Evolutionary conservation across 2,888 invertebrate genomes (phyloP).

Genomic region (Cosmia trapezina): DNA sequence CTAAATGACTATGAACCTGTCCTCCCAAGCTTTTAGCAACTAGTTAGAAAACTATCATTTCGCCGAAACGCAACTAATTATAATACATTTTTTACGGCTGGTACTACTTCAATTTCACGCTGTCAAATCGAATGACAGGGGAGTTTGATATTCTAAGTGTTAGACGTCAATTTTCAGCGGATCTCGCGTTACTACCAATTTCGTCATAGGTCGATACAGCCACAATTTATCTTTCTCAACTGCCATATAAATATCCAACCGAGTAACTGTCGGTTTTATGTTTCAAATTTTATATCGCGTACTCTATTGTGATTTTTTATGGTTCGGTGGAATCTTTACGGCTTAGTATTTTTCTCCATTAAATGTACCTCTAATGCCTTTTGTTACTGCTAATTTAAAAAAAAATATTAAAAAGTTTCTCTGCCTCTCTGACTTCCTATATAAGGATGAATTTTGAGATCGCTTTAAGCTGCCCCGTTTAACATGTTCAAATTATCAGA

Average conservation of each 20-base stretch:
- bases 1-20: neutral
- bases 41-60: slow-evolving; percentile 54
- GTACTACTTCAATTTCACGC: slow-evolving; percentile 77
- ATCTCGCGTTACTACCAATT: slow-evolving; percentile 70
- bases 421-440: neutral
- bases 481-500: slow-evolving; percentile 7
- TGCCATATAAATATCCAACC: slow-evolving; percentile 63
- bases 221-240: slow-evolving; percentile 73
- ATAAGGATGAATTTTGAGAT: neutral
- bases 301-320: slow-evolving; percentile 73
- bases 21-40: neutral
- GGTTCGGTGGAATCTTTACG: slow-evolving; percentile 63
- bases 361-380: slow-evolving; percentile 16
- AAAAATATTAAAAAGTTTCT: neutral
- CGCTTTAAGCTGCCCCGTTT: neutral
- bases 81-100: slow-evolving; percentile 53
- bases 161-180: slow-evolving; percentile 71
- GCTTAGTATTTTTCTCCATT: slow-evolving; percentile 43
- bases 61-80: slow-evolving; percentile 52
- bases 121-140: slow-evolving; percentile 72
- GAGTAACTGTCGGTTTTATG: slow-evolving; percentile 71
- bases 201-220: slow-evolving; percentile 72
- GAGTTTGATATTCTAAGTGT: slow-evolving; percentile 68
- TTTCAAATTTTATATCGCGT: slow-evolving; percentile 72
- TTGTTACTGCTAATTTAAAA: slow-evolving; percentile 3